phyloP scores from a whole-genome alignment of 2,797 vertebrate species.

The Phyllotis vaccarum region DNA sequence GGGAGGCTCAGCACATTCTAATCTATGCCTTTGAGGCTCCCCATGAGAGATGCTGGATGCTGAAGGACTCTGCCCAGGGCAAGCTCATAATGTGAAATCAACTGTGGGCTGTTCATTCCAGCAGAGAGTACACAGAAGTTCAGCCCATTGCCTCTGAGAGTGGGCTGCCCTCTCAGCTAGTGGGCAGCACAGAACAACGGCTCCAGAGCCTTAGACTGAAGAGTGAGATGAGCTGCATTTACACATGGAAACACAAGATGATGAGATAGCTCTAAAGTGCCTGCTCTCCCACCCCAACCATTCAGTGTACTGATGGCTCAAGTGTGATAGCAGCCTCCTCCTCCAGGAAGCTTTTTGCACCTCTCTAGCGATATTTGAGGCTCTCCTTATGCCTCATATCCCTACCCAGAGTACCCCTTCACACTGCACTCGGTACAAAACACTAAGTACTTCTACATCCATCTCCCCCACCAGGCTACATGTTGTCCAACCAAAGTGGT shows the following conservation, averaged over 20 bases:
- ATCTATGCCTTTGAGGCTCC: conserved; percentile 32
- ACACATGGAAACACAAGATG: not conserved
- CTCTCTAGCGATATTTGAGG: not conserved
- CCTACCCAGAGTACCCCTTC: accelerated
- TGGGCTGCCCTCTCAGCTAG: not conserved
- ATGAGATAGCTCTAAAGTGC: not conserved
- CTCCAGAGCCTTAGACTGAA: not conserved
- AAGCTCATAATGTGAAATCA: not conserved
- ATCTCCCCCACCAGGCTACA: not conserved
- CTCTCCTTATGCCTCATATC: not conserved
- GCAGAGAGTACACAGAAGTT: not conserved
- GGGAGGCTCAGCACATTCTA: not conserved
- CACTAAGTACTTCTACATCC: not conserved
- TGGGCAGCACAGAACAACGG: not conserved
- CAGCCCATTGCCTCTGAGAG: not conserved
- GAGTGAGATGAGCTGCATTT: not conserved
- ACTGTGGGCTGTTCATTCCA: not conserved
- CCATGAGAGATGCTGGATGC: not conserved
- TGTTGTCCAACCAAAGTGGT: not conserved
- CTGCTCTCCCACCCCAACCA: not conserved
- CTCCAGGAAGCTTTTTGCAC: conserved; percentile 3
- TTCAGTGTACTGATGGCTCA: not conserved
- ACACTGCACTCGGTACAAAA: not conserved
- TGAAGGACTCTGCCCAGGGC: conserved; percentile 31
- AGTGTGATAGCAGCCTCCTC: not conserved